Percentiles rank a stretch among this genome's conserved stretches.
These are phyloP conservation scores for Leptarthrus brevirostris DNA, from an alignment of 2,888 invertebrate genomes.

Conservation along the genomic window DNA sequence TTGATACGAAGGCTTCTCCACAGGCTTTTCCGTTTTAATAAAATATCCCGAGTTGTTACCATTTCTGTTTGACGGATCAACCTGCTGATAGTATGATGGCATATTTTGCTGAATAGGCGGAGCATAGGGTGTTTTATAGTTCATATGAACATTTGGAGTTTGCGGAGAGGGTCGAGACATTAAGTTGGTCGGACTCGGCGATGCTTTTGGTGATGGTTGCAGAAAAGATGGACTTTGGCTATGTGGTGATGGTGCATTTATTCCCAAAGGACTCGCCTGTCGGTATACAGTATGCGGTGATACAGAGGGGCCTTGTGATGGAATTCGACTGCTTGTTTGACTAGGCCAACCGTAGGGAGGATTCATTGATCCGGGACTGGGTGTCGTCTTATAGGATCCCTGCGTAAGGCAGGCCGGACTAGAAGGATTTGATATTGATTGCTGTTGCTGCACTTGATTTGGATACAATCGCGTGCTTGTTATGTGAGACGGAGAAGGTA, in stretches of 20 bases:
- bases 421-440: slow-evolving; percentile 16
- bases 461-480: slow-evolving; percentile 2
- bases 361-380: slow-evolving; percentile 54
- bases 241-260: slow-evolving; percentile 50
- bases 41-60: background rate
- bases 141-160: background rate
- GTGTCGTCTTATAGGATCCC: slow-evolving; percentile 38
- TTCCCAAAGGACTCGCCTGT: slow-evolving; percentile 5
- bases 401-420: slow-evolving; percentile 18
- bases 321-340: slow-evolving; percentile 44
- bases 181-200: slow-evolving; percentile 52
- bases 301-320: slow-evolving; percentile 50
- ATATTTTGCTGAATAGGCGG: background rate
- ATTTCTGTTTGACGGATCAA: background rate
- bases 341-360: slow-evolving; percentile 56
- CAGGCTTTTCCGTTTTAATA: background rate
- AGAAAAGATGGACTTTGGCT: slow-evolving; percentile 52
- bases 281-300: slow-evolving; percentile 33
- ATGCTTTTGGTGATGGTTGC: slow-evolving; percentile 54
- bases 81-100: background rate
- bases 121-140: slow-evolving; percentile 37
- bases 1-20: background rate
- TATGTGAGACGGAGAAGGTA: slow-evolving; percentile 42
- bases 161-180: slow-evolving; percentile 47
- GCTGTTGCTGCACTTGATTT: slow-evolving; percentile 26